phyloP scores from a whole-genome alignment of 2,113 vertebrate genomes.

The Malurus elegans region DNA sequence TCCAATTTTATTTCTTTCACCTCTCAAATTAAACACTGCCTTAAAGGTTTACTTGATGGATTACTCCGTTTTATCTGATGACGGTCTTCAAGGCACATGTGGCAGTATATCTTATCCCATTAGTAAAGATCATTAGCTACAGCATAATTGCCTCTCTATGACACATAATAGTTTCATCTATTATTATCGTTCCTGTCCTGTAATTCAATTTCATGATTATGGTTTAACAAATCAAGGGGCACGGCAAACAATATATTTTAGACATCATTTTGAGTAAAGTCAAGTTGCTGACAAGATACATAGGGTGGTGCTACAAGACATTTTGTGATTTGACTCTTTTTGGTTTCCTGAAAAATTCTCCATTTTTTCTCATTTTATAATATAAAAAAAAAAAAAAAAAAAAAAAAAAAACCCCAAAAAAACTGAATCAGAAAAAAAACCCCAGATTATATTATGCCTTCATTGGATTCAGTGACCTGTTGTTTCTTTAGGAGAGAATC shows the following conservation, averaged over 20 bases:
- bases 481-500: not conserved
- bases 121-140: slow-evolving; percentile 67
- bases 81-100: slow-evolving; percentile 52
- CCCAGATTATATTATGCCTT: not conserved
- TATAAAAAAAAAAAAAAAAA: not conserved
- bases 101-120: slow-evolving; percentile 55
- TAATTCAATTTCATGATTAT: slow-evolving; percentile 57
- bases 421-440: not conserved
- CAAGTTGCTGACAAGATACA: not conserved
- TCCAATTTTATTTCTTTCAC: slow-evolving; percentile 65
- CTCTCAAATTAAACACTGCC: slow-evolving; percentile 68
- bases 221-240: slow-evolving; percentile 47
- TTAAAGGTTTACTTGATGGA: slow-evolving; percentile 67
- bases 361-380: not conserved
- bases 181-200: slow-evolving; percentile 21
- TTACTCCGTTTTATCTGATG: slow-evolving; percentile 6
- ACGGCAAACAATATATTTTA: slow-evolving; percentile 46
- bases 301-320: not conserved
- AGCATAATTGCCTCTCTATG: slow-evolving; percentile 43
- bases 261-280: slow-evolving; percentile 28
- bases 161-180: slow-evolving; percentile 43
- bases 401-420: not conserved
- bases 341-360: not conserved
- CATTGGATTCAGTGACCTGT: not conserved
- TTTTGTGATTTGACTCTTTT: not conserved